phyloP scores from a whole-genome alignment of 1,140 invertebrate species.

The Schlechtendalia chinensis region DNA sequence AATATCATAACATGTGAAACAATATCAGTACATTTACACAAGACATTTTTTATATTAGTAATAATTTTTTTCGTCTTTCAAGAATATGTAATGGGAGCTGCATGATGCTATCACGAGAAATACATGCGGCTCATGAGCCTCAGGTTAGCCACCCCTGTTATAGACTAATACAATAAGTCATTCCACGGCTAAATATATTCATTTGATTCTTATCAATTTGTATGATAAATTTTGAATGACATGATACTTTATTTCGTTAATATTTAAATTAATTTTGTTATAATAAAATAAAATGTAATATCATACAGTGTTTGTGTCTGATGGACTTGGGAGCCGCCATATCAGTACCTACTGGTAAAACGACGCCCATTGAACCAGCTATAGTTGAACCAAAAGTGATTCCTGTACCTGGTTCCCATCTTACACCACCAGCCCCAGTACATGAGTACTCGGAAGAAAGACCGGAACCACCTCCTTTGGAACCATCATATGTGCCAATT shows the following conservation, averaged over 20 bases:
- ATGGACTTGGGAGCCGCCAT: slow-evolving; percentile 48
- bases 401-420: slow-evolving; percentile 27
- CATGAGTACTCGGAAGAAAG: slow-evolving; percentile 53
- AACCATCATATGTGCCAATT: slow-evolving; percentile 53
- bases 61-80: too few relatives aligned
- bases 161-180: too few relatives aligned
- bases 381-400: slow-evolving; percentile 38
- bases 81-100: too few relatives aligned
- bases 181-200: not conserved
- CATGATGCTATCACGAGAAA: too few relatives aligned
- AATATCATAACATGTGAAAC: too few relatives aligned
- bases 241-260: not conserved
- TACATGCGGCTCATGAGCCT: too few relatives aligned
- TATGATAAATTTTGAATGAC: not conserved
- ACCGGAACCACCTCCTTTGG: slow-evolving; percentile 53
- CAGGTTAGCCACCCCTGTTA: too few relatives aligned
- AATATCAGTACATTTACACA: too few relatives aligned
- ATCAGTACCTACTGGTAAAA: slow-evolving; percentile 53
- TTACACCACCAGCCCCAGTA: slow-evolving; percentile 52
- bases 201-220: not conserved
- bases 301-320: not conserved
- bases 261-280: not conserved
- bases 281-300: too few relatives aligned
- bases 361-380: slow-evolving; percentile 54
- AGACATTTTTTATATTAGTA: too few relatives aligned